Conservation (phyloP, 2,888 invertebrate species). For the Entomobrya multifasciata region DNA sequence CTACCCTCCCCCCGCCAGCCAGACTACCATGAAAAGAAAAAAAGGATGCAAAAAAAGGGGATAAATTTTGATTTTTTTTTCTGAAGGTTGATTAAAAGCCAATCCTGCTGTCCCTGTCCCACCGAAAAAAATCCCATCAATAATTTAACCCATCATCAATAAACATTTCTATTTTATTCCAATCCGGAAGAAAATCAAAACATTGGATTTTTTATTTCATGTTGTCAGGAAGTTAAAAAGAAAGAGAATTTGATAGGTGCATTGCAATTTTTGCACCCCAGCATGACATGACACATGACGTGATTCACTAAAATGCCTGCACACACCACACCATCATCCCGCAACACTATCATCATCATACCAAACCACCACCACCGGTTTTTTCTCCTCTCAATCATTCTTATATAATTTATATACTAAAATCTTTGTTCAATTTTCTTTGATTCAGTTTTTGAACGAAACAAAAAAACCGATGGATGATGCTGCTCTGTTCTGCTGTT, state of each 20-base stretch:
- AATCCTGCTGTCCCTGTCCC: too few species aligned
- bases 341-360: not conserved
- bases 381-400: constrained; percentile 4
- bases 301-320: too few species aligned
- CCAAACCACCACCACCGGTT: constrained; percentile 24
- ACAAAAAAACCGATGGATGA: constrained; percentile 22
- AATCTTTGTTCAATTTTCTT: constrained; percentile 1
- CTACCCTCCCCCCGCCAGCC: too few species aligned
- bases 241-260: constrained; percentile 9
- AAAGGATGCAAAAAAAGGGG: too few species aligned
- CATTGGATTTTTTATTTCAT: not conserved
- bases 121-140: not conserved
- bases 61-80: too few species aligned
- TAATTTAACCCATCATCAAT: constrained; percentile 16
- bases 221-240: constrained; percentile 40
- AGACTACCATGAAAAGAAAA: too few species aligned
- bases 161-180: constrained; percentile 46
- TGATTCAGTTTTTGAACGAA: not conserved
- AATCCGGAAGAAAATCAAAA: constrained; percentile 40
- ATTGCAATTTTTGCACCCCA: constrained; percentile 8
- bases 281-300: constrained; percentile 1
- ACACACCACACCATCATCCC: too few species aligned
- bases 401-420: constrained; percentile 22
- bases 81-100: too few species aligned
- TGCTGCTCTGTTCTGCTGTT: too few species aligned